phyloP scores from a whole-genome alignment of 2,113 vertebrate genomes.

The Leucopsar rothschildi region DNA sequence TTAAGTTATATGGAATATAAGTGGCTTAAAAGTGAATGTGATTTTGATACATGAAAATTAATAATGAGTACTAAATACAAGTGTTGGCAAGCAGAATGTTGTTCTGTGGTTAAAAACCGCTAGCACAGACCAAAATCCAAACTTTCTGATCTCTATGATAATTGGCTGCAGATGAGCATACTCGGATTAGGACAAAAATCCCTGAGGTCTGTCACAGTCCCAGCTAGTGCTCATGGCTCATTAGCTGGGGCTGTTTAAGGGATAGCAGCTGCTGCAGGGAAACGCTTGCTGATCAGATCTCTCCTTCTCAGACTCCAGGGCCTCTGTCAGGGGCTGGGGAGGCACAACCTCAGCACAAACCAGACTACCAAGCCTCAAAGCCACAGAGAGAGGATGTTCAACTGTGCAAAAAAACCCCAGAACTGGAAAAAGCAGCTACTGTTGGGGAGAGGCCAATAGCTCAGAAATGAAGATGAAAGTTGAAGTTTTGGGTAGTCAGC shows the following conservation, averaged over 20 bases:
- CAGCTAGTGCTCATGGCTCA: neutral
- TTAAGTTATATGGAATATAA: neutral
- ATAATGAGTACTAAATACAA: neutral
- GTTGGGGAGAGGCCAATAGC: neutral
- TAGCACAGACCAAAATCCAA: neutral
- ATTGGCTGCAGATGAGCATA: neutral
- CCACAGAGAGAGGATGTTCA: neutral
- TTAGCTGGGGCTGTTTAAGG: neutral
- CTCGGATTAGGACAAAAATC: neutral
- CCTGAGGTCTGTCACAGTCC: neutral
- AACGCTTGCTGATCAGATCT: accelerated
- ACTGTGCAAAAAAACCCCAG: neutral
- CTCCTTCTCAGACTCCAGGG: neutral
- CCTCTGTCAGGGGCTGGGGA: neutral
- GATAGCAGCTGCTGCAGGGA: neutral
- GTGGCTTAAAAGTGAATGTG: neutral
- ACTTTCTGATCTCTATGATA: neutral
- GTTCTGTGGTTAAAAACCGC: neutral
- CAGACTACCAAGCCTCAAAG: neutral
- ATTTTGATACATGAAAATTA: neutral
- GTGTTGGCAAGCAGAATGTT: neutral
- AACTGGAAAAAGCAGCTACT: neutral
- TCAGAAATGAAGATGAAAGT: neutral
- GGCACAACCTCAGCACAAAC: neutral
- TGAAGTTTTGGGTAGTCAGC: neutral